These are phyloP conservation scores for Alcis repandata DNA, from an alignment of 2,888 invertebrate species.

Conservation along the genomic window DNA sequence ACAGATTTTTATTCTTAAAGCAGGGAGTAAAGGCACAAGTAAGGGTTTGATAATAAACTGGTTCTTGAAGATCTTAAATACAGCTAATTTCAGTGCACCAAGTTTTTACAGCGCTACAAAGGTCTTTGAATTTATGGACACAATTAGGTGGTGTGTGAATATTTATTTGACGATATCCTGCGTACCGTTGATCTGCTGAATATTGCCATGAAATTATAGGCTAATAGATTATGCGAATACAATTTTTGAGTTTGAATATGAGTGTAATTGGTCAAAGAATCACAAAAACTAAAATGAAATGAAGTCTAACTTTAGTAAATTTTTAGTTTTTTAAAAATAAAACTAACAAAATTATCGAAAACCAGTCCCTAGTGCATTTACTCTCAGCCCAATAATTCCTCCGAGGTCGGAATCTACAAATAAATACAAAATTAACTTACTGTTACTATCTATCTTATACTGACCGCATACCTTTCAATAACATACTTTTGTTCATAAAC, in stretches of 20 bases:
- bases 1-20: constrained; percentile 35
- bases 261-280: too few species aligned
- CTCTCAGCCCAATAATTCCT: constrained; percentile 45
- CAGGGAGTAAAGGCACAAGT: constrained; percentile 25
- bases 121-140: too few species aligned
- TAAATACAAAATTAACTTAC: constrained; percentile 52
- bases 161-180: too few species aligned
- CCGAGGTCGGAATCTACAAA: constrained; percentile 49
- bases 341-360: not conserved
- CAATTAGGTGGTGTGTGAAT: too few species aligned
- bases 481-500: constrained; percentile 21
- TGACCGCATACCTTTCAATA: constrained; percentile 31
- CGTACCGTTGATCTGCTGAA: too few species aligned
- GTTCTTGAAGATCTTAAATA: not conserved
- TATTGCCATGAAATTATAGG: too few species aligned
- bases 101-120: too few species aligned
- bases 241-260: too few species aligned
- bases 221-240: too few species aligned
- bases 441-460: constrained; percentile 25
- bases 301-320: too few species aligned
- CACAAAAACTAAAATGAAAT: too few species aligned
- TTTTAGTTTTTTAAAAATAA: not conserved
- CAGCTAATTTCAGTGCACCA: not conserved
- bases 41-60: not conserved
- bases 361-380: constrained; percentile 10